These are phyloP conservation scores for Sinelater perroti DNA, from an alignment of 2,888 invertebrate genomes.

Conservation along the genomic window DNA sequence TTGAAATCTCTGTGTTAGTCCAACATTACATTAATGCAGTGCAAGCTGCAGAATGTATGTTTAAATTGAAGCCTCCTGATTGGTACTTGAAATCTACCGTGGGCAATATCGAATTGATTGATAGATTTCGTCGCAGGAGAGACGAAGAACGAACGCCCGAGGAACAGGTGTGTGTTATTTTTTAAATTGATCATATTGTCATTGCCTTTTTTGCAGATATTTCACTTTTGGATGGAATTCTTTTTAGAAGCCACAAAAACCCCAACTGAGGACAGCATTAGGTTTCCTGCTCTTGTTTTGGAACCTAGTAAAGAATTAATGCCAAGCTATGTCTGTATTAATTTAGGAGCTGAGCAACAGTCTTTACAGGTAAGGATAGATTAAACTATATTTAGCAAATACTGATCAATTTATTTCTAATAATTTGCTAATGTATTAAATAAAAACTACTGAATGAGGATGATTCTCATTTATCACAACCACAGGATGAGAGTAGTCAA, in stretches of 20 bases:
- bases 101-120: slow-evolving; percentile 94
- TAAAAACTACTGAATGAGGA: neutral
- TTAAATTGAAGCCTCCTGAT: slow-evolving; percentile 87
- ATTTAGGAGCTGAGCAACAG: slow-evolving; percentile 92
- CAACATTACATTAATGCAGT: slow-evolving; percentile 97
- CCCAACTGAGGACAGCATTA: slow-evolving; percentile 80
- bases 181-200: neutral
- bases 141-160: slow-evolving; percentile 81
- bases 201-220: slow-evolving; percentile 57
- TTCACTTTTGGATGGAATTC: slow-evolving; percentile 98
- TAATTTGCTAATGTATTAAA: neutral
- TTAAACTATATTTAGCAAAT: neutral
- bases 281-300: slow-evolving; percentile 90
- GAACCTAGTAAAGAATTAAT: slow-evolving; percentile 93
- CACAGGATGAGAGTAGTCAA: neutral
- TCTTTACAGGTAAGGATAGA: slow-evolving; percentile 81
- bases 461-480: too few species aligned
- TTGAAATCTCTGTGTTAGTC: slow-evolving; percentile 96
- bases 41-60: slow-evolving; percentile 96
- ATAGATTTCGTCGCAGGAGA: slow-evolving; percentile 83
- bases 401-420: neutral
- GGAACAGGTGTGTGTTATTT: slow-evolving; percentile 71
- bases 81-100: slow-evolving; percentile 98
- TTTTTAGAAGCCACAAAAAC: slow-evolving; percentile 92
- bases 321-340: slow-evolving; percentile 96